Evolutionary conservation across 1,140 invertebrate genomes (phyloP).

Genomic region (Zaprionus ghesquierei): DNA sequence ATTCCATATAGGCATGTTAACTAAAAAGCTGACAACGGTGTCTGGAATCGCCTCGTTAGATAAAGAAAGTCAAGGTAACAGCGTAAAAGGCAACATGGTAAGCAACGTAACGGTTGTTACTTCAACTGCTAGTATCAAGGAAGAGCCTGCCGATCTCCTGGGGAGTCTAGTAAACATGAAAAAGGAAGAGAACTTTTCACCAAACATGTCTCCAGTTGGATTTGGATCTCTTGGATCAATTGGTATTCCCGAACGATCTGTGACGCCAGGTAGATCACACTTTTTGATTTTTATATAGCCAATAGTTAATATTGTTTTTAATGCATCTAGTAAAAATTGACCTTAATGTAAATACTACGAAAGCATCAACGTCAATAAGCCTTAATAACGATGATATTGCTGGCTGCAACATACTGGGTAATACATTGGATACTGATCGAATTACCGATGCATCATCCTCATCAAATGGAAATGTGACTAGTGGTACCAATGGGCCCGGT

Average conservation of each 20-base stretch:
- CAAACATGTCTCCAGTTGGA: slow-evolving; percentile 69
- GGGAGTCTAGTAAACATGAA: slow-evolving; percentile 66
- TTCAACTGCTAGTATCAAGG: slow-evolving; percentile 45
- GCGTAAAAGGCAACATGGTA: neutral
- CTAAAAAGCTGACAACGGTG: neutral
- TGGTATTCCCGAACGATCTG: slow-evolving; percentile 31
- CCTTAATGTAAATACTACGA: slow-evolving; percentile 20
- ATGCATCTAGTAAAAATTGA: slow-evolving; percentile 58
- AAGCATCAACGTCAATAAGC: slow-evolving; percentile 38
- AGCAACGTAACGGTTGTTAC: neutral
- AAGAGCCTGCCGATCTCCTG: slow-evolving; percentile 55
- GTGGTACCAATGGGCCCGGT: neutral
- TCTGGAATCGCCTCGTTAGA: slow-evolving; percentile 9
- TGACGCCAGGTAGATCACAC: slow-evolving; percentile 43
- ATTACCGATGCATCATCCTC: slow-evolving; percentile 32
- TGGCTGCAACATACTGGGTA: slow-evolving; percentile 30
- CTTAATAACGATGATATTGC: slow-evolving; percentile 48
- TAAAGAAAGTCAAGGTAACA: slow-evolving; percentile 8
- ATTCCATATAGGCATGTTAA: neutral
- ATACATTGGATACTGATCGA: slow-evolving; percentile 35
- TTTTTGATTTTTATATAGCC: neutral
- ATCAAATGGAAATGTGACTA: neutral
- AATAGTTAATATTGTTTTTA: neutral
- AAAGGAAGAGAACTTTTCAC: slow-evolving; percentile 69
- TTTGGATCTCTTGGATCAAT: slow-evolving; percentile 69